A percentile compares a stretch with the other conserved stretches of the same genome.
These are phyloP conservation scores for Cryptus viduatorius DNA, from an alignment of 2,888 invertebrate species.

Conservation along the genomic window DNA sequence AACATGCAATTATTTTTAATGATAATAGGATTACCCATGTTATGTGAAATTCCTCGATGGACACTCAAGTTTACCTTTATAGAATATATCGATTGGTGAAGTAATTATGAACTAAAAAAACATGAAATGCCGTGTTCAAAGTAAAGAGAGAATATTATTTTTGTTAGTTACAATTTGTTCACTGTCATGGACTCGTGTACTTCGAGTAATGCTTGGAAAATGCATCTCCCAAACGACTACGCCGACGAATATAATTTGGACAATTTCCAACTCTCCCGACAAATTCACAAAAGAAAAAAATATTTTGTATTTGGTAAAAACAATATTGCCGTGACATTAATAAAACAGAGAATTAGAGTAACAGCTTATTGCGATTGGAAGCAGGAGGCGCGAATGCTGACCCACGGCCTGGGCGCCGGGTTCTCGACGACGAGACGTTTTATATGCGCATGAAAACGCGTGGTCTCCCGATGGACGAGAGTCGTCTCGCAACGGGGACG, in stretches of 20 bases:
- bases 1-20: no score
- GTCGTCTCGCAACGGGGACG: conserved; percentile 56
- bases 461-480: conserved; percentile 32
- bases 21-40: no score
- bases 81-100: no score
- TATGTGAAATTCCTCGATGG: no score
- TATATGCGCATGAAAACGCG: conserved; percentile 63
- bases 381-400: conserved; percentile 48
- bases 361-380: conserved; percentile 14
- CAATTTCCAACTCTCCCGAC: not conserved
- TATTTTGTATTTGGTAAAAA: not conserved
- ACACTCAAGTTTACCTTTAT: no score
- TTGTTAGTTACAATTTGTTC: not conserved
- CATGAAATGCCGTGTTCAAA: no score
- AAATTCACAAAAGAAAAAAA: not conserved
- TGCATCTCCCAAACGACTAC: not conserved
- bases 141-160: no score
- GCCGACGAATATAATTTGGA: not conserved
- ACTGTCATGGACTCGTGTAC: not conserved
- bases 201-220: not conserved
- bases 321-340: not conserved
- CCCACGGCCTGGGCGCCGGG: conserved; percentile 55
- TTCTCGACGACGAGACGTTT: conserved; percentile 65
- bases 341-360: not conserved
- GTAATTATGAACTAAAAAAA: no score